Conservation (phyloP, 2,888 invertebrate genomes). For the Coenonympha glycerion region DNA sequence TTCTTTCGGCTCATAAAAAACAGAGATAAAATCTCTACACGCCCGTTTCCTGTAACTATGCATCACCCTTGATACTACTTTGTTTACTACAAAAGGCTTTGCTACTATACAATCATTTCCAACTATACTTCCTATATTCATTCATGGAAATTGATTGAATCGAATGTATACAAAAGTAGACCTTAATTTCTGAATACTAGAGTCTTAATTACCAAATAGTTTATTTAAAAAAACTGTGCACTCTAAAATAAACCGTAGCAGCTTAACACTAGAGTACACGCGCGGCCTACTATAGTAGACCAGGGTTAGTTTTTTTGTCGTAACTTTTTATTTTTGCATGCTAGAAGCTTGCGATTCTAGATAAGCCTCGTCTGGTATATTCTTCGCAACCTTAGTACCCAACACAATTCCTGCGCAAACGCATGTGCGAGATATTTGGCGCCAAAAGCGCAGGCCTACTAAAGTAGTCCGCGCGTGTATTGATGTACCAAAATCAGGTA, state of each 20-base stretch:
- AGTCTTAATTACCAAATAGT: not conserved
- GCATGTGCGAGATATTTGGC: no score
- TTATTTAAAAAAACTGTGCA: not conserved
- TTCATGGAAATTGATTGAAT: not conserved
- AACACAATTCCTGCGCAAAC: no score
- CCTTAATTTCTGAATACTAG: not conserved
- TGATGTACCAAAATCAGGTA: no score
- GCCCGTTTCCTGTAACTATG: not conserved
- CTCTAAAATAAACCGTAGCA: not conserved
- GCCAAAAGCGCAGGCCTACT: no score
- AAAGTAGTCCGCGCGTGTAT: no score
- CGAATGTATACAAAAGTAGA: not conserved
- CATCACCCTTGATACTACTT: not conserved
- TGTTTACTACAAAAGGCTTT: conserved; percentile 6
- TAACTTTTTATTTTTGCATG: no score
- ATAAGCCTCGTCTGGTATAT: no score
- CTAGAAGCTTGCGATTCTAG: no score
- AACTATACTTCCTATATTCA: conserved; percentile 3
- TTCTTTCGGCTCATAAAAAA: not conserved
- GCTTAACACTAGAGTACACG: no score
- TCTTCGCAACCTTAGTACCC: no score
- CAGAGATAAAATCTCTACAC: not conserved
- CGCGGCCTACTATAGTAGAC: no score
- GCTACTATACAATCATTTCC: not conserved
- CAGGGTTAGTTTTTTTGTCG: no score